Conservation (phyloP, 2,797 vertebrate species). For the Acrossocheilus wenchowensis region DNA sequence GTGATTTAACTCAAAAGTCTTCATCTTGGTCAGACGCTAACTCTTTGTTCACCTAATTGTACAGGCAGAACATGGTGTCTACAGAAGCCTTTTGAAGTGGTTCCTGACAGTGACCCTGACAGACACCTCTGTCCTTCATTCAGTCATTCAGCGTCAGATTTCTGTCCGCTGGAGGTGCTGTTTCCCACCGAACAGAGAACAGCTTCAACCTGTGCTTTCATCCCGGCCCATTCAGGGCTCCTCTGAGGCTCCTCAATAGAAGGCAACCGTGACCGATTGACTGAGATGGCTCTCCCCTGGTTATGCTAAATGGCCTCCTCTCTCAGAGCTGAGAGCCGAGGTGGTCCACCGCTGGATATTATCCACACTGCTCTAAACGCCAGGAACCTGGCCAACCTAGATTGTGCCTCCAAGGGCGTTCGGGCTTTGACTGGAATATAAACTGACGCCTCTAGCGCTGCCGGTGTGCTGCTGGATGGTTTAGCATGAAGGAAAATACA, state of each 20-base stretch:
- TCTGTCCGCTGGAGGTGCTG: constrained; percentile 7
- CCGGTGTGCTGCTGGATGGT: constrained; percentile 32
- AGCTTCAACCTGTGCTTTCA: constrained; percentile 37
- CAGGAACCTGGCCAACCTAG: constrained; percentile 10
- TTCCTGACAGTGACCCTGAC: constrained; percentile 29
- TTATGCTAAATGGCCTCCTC: constrained; percentile 45
- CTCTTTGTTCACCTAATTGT: constrained; percentile 8
- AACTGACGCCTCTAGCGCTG: constrained; percentile 31
- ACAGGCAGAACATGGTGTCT: background rate
- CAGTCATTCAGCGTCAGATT: background rate
- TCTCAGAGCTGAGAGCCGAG: constrained; percentile 35
- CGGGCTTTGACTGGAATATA: constrained; percentile 43
- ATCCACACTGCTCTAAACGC: constrained; percentile 17
- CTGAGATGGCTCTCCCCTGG: constrained; percentile 42
- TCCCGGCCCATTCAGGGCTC: background rate
- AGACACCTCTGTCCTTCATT: constrained; percentile 31
- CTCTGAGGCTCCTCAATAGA: constrained; percentile 36
- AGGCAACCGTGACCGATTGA: constrained; percentile 42
- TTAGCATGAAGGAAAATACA: constrained; percentile 39
- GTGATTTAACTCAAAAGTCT: constrained; percentile 4
- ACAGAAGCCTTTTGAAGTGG: constrained; percentile 34
- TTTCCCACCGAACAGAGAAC: constrained; percentile 20
- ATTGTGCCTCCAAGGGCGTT: constrained; percentile 13
- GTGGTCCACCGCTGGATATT: constrained; percentile 35
- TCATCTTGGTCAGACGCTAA: background rate